Base-by-base conservation (phyloP, 2,888 invertebrate species). In the Heteropelma amictum region DNA sequence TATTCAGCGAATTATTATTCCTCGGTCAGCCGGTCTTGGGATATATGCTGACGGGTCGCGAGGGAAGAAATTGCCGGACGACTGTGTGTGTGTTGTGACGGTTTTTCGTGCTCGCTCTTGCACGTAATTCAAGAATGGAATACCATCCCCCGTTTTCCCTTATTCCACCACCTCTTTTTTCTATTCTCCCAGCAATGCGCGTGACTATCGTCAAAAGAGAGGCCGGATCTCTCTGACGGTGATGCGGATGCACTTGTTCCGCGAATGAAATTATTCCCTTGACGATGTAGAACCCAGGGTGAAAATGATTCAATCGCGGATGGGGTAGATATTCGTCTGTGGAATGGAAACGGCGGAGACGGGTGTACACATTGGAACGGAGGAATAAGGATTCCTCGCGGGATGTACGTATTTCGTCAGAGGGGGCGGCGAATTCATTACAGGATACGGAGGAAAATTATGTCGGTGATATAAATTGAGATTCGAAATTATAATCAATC, bases 1-100 rank as follows among this genome's bases (percentile, higher is more conserved):
- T 51, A 68, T 69, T 69, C 58, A 51, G 56, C 47, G 56, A 69
- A 73, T 73, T 73, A 73, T 69, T 73, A 73, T 73, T 69, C 68
- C 64, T 73, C 56, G 68, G 63, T 63, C 73, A 58, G 73, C 40
- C 63, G 49, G 23, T 19, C 38, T 21, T 14, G 56, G 19, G 17
- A n/a, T n/a, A n/a, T n/a, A n/a, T n/a, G n/a, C n/a, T n/a, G n/a
- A 19, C 54, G 56, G 21, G 33, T 21, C 23, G 51, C 51, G 26
- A 38, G 51, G 33, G 51, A 40, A 51, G 51, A 63, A 49, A 63
- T 38, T 12, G 17, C 33, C 26, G 28, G 56, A 26, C 26, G 35
- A 47, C 53, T 45, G 33, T n/a, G n/a, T n/a, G n/a, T n/a, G n/a
- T 54, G 54, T 56, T 67, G 56, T 56, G 35, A 56, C 56, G 54